Evolutionary conservation across 2,113 vertebrate species (phyloP).

Genomic region (Tetraodon nigroviridis): DNA sequence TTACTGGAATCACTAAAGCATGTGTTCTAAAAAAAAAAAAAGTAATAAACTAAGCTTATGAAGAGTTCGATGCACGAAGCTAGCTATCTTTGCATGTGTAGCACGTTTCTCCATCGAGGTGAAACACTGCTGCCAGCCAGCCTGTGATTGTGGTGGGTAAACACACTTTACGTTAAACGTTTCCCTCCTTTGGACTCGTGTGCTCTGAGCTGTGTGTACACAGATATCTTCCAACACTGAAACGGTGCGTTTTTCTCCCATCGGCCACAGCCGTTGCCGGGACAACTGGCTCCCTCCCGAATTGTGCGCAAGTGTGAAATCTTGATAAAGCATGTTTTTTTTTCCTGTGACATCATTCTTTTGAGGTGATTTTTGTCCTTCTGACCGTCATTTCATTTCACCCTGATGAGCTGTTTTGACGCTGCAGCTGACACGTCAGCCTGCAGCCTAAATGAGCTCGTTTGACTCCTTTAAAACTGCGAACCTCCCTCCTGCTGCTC

Average conservation of each 20-base stretch:
- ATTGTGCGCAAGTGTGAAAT: conserved; percentile 41
- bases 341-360: conserved; percentile 19
- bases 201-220: conserved; percentile 27
- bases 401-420: no score
- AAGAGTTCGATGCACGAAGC: no score
- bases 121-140: conserved; percentile 25
- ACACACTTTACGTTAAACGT: conserved; percentile 59
- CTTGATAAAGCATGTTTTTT: neutral
- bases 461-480: conserved; percentile 1
- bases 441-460: conserved; percentile 42
- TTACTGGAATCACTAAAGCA: no score
- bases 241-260: neutral
- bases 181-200: conserved; percentile 42
- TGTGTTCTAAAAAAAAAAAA: no score
- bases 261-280: conserved; percentile 52
- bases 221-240: neutral
- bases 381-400: no score
- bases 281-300: conserved; percentile 56
- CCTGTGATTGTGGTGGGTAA: conserved; percentile 34
- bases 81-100: conserved; percentile 17
- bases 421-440: neutral
- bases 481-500: conserved; percentile 24
- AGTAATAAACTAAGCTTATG: no score
- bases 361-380: neutral
- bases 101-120: conserved; percentile 11